phyloP scores from a whole-genome alignment of 1,140 invertebrate species.

The Eueides isabella region DNA sequence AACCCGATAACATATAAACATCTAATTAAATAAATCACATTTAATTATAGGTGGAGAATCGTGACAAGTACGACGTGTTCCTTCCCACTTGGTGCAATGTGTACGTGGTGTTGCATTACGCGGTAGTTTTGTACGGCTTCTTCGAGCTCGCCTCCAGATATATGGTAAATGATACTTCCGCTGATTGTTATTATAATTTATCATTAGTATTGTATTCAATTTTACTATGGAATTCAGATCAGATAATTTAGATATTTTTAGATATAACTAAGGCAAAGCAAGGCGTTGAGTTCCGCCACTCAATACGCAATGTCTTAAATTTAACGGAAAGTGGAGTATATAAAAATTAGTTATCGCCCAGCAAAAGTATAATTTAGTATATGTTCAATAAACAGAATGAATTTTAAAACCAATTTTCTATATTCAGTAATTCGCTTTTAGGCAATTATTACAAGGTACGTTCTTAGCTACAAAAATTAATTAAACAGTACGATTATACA shows the following conservation, averaged over 20 bases:
- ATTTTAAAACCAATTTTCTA: not conserved
- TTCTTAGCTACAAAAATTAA: not conserved
- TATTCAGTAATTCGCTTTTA: not conserved
- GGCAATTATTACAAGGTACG: not conserved
- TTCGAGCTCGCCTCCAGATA: conserved; percentile 84
- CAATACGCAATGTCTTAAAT: too few species aligned
- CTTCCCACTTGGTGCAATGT: conserved; percentile 87
- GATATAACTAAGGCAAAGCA: too few species aligned
- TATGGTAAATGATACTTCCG: conserved; percentile 81
- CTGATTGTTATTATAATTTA: not conserved
- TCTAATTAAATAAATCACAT: not conserved
- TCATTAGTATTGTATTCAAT: not conserved
- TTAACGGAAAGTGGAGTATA: too few species aligned
- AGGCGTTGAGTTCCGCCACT: too few species aligned
- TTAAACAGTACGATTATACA: not conserved
- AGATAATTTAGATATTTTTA: too few species aligned
- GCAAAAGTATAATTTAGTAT: too few species aligned
- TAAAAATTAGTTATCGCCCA: too few species aligned
- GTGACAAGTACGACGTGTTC: conserved; percentile 87
- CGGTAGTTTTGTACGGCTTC: conserved; percentile 85
- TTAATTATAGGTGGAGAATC: conserved; percentile 81
- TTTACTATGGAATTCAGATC: not conserved
- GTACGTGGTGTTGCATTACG: conserved; percentile 88
- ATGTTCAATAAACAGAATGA: not conserved
- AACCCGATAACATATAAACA: too few species aligned